A percentile compares a stretch with the other conserved stretches of the same genome.
phyloP scores from a whole-genome alignment of 2,113 vertebrate species.

The Odobenus rosmarus region DNA sequence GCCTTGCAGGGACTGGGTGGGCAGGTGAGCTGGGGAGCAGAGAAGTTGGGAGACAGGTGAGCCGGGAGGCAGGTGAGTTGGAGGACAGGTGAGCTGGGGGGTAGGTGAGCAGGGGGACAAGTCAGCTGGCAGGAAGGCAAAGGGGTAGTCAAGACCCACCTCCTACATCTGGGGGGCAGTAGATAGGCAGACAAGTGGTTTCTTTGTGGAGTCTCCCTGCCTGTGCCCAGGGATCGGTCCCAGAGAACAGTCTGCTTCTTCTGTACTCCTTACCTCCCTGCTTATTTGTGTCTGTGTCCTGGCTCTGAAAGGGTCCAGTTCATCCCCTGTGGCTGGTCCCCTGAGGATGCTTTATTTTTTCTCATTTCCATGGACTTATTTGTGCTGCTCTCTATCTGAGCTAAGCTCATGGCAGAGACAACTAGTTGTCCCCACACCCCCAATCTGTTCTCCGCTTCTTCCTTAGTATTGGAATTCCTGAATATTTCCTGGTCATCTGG shows the following conservation, averaged over 20 bases:
- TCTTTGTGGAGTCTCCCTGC: neutral
- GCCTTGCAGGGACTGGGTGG: neutral
- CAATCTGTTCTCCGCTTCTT: neutral
- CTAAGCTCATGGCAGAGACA: neutral
- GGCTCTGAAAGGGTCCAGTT: neutral
- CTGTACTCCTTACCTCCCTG: too few relatives aligned
- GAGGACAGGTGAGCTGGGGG: neutral
- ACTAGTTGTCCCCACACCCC: neutral
- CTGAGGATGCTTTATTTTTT: neutral
- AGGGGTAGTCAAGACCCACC: neutral
- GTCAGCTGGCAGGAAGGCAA: neutral
- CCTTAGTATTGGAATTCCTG: neutral
- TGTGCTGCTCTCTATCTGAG: neutral
- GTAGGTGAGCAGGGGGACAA: neutral
- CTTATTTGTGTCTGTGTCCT: neutral
- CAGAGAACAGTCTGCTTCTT: neutral
- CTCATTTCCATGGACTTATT: neutral
- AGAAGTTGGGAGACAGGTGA: neutral
- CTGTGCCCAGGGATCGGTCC: neutral
- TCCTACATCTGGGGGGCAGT: neutral
- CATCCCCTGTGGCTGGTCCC: neutral
- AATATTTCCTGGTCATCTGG: neutral
- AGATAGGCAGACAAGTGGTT: neutral
- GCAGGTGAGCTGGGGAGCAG: neutral
- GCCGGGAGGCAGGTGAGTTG: neutral